Percentiles rank a stretch among this genome's conserved stretches.
Conservation (phyloP, 2,888 invertebrate species). For the Yponomeuta cagnagella region DNA sequence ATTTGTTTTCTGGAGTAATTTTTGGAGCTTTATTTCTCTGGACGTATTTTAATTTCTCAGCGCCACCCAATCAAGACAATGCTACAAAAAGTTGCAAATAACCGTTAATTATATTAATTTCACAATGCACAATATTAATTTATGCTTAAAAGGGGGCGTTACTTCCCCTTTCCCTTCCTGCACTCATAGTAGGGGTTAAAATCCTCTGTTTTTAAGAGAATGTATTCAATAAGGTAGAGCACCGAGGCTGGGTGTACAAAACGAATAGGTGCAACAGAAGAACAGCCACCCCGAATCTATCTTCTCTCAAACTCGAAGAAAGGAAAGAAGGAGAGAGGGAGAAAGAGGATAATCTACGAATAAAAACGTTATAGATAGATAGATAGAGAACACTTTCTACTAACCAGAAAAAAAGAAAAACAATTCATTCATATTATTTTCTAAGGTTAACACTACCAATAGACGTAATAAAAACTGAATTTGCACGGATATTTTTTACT, state of each 20-base stretch:
- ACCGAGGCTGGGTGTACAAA: not conserved
- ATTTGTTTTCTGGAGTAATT: not conserved
- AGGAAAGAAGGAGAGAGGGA: too few species aligned
- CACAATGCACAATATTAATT: conserved; percentile 55
- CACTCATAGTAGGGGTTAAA: conserved; percentile 13
- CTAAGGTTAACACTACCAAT: too few species aligned
- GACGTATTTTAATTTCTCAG: not conserved
- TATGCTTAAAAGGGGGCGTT: conserved; percentile 35
- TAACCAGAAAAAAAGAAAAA: too few species aligned
- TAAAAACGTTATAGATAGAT: too few species aligned
- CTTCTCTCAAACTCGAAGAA: too few species aligned
- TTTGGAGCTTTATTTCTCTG: not conserved
- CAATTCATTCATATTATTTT: too few species aligned
- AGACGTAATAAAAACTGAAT: too few species aligned
- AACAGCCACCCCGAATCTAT: not conserved
- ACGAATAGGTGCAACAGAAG: not conserved
- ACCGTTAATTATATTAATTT: conserved; percentile 56
- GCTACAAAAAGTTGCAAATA: not conserved
- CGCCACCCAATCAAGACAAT: not conserved
- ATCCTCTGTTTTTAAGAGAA: not conserved
- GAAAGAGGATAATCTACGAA: too few species aligned
- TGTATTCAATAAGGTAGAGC: not conserved
- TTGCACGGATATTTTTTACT: too few species aligned
- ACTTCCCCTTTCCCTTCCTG: conserved; percentile 26
- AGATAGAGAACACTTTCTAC: too few species aligned